A percentile compares a stretch with the other conserved stretches of the same genome.
These are phyloP conservation scores for Apamea anceps DNA, from an alignment of 2,888 invertebrate genomes.

Conservation along the genomic window DNA sequence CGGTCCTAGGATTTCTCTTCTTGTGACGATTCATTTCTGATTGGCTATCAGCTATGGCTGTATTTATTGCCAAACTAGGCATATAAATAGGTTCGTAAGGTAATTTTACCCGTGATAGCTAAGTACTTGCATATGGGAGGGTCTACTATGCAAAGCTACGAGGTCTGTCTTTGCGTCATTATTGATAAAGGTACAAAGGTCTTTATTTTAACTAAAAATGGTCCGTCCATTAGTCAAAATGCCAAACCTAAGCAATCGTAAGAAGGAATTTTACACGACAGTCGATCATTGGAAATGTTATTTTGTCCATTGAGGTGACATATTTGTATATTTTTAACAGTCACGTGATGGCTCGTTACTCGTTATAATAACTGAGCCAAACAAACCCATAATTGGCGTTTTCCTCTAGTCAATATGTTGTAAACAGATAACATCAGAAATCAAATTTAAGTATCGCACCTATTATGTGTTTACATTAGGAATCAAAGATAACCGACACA, in stretches of 20 bases:
- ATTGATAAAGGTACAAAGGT: too few species aligned
- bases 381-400: neutral
- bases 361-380: slow-evolving; percentile 8
- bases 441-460: neutral
- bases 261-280: neutral
- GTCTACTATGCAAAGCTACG: too few species aligned
- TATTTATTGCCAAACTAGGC: too few species aligned
- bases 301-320: neutral
- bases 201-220: too few species aligned
- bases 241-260: neutral
- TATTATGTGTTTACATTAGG: neutral
- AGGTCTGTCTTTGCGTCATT: too few species aligned
- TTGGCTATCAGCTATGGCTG: too few species aligned
- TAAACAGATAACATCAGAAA: neutral
- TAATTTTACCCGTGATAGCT: too few species aligned
- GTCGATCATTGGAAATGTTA: neutral
- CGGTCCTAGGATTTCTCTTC: neutral
- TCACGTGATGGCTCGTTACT: neutral
- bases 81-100: too few species aligned
- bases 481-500: neutral
- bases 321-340: neutral
- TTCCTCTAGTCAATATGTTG: neutral
- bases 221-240: neutral
- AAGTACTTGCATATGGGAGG: too few species aligned
- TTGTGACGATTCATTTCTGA: neutral